phyloP scores from a whole-genome alignment of 2,113 vertebrate genomes.

The Tetrax tetrax region DNA sequence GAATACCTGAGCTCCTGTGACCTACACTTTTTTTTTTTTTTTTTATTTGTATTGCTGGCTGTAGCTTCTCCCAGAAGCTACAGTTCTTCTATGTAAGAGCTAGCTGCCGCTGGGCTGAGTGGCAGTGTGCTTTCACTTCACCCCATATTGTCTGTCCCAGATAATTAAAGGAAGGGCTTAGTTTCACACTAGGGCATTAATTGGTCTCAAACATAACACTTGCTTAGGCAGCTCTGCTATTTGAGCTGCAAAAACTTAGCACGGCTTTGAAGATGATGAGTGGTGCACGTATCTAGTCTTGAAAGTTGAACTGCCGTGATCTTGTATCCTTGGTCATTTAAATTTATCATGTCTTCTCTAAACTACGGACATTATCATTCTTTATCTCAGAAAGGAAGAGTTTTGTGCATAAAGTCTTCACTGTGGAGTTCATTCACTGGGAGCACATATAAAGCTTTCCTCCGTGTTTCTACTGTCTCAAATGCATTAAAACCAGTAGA shows the following conservation, averaged over 20 bases:
- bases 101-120: neutral
- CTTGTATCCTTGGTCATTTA: neutral
- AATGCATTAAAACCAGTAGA: neutral
- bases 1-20: neutral
- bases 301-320: neutral
- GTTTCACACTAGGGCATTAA: neutral
- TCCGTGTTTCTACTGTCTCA: neutral
- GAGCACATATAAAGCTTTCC: neutral
- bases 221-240: neutral
- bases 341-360: neutral
- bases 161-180: neutral
- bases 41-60: neutral
- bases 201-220: neutral
- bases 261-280: neutral
- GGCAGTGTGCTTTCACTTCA: neutral
- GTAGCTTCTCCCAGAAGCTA: neutral
- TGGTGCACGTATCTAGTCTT: neutral
- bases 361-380: neutral
- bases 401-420: neutral
- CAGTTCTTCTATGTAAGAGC: neutral
- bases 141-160: neutral
- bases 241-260: neutral
- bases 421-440: neutral
- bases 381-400: neutral
- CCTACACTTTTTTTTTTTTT: too few species aligned